phyloP scores from a whole-genome alignment of 2,888 invertebrate genomes.

The Diplazon laetatorius region DNA sequence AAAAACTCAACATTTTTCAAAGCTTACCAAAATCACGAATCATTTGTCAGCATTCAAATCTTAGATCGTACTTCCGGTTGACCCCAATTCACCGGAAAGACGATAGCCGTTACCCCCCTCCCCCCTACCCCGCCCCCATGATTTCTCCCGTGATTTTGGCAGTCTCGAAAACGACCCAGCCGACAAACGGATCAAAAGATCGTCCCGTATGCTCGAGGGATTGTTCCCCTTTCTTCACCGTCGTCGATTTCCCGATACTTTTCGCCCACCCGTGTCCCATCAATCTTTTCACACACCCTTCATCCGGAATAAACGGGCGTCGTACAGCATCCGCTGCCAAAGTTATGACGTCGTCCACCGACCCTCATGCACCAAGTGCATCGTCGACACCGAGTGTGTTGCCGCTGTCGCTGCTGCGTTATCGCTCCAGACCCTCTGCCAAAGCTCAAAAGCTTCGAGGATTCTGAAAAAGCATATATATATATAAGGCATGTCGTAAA shows the following conservation, averaged over 20 bases:
- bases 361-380: conserved; percentile 43
- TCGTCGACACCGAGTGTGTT: conserved; percentile 5
- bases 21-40: neutral
- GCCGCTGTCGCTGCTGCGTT: neutral
- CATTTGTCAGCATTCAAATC: neutral
- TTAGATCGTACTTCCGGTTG: conserved; percentile 32
- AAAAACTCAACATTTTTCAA: neutral
- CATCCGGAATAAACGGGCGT: conserved; percentile 15
- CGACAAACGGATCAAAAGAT: neutral
- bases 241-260: conserved; percentile 62
- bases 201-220: conserved; percentile 1
- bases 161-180: conserved; percentile 11
- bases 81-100: conserved; percentile 34
- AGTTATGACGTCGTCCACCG: conserved; percentile 56
- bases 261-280: conserved; percentile 60
- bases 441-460: conserved; percentile 11
- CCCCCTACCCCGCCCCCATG: too few species aligned
- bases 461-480: conserved; percentile 34
- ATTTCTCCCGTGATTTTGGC: conserved; percentile 38
- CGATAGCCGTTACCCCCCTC: conserved; percentile 1
- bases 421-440: neutral
- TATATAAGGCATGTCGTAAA: conserved; percentile 36
- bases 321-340: conserved; percentile 59
- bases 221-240: conserved; percentile 60
- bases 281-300: conserved; percentile 62